Evolutionary conservation across 1,140 invertebrate genomes (phyloP), one percentile per base, ranked within the genome.

Genomic region (Papilio polyxenes): DNA sequence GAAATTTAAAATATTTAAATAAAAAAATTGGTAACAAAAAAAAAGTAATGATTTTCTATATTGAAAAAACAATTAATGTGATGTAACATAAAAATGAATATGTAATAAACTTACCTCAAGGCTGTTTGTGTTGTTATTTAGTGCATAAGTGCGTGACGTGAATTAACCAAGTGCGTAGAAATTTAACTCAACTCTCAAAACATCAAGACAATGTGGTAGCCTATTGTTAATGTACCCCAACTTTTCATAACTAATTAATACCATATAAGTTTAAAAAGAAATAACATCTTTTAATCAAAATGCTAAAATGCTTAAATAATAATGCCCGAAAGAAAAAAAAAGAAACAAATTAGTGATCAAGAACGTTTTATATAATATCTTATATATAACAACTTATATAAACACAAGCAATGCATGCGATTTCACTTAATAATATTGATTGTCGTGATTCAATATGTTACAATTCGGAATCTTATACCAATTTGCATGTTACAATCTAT

Each of bases 321-420:
- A n/a, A n/a, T 65, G 59, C 59, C 53, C 2, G 3, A 62, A 49
- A 82, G 79, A 84, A 80, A 82, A 86, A 86, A 90, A 90, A 87
- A 88, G 89, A 90, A 91, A 89, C 85, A 85, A 86, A 84, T 81
- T 82, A 80, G 48, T 88, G 85, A 87, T 92, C 83, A 87, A 89
- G 90, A 92, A 92, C 88, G 87, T 87, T 89, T 90, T 89, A 87
- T 92, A 92, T 92, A 92, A 91, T 92, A 90, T 89, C 88, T 89
- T 89, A 89, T 81, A 86, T 89, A 72, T 91, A 90, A 92, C 88
- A 90, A 89, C 89, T 89, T 92, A 92, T 85, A 91, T 86, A 91
- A 85, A 89, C 86, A 88, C 86, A 89, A 88, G 89, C 89, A 85
- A 87, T 62, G 74, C 65, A 78, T 78, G 76, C 51, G 49, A 79